Evolutionary conservation across 2,113 vertebrate genomes (phyloP).

Genomic region (Daboia siamensis): DNA sequence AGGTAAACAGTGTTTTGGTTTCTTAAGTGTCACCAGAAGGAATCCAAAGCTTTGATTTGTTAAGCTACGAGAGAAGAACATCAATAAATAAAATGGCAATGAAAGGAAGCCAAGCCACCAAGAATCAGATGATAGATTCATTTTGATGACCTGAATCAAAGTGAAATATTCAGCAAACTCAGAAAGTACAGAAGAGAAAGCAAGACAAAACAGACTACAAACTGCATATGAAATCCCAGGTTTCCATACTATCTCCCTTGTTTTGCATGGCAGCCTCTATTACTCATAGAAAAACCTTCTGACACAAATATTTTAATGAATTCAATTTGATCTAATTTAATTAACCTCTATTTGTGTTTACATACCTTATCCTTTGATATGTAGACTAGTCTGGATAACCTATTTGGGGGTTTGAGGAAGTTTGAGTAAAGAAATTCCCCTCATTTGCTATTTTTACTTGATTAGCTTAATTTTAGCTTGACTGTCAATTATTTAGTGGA

Average conservation of each 20-base stretch:
- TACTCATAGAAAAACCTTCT: not conserved
- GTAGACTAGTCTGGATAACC: too few relatives aligned
- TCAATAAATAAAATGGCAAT: not conserved
- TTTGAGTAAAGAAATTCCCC: too few relatives aligned
- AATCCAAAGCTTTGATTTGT: not conserved
- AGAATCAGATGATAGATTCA: not conserved
- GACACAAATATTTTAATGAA: not conserved
- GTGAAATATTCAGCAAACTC: constrained; percentile 35
- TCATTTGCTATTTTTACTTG: too few relatives aligned
- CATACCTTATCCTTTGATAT: too few relatives aligned
- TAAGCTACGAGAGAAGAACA: not conserved
- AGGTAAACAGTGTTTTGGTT: not conserved
- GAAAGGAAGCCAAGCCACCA: not conserved
- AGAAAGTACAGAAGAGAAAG: constrained; percentile 15
- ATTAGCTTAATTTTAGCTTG: too few relatives aligned
- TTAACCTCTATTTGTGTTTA: too few relatives aligned
- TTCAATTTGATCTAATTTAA: not conserved
- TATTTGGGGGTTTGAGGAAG: too few relatives aligned
- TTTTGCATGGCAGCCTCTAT: not conserved
- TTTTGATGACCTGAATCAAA: not conserved
- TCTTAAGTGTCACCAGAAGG: not conserved
- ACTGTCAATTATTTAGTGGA: too few relatives aligned
- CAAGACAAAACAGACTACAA: accelerated
- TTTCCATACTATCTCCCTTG: not conserved
- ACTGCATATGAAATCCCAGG: constrained; percentile 22